Percentiles rank a stretch among this genome's conserved stretches.
Conservation (phyloP, 2,888 invertebrate genomes). For the Epinotia demarniana region DNA sequence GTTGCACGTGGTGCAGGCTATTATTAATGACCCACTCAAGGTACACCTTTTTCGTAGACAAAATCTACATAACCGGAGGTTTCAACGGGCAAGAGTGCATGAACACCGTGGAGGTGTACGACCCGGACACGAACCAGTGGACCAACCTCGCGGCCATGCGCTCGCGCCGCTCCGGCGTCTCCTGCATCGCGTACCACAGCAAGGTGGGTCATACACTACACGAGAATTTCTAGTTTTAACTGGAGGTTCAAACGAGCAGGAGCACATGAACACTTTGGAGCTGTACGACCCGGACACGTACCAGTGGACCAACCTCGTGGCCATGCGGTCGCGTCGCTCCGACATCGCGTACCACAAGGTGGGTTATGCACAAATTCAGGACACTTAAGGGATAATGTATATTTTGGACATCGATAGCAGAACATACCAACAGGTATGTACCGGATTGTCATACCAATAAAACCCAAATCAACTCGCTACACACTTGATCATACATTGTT, state of each 20-base stretch:
- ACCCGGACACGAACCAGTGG: conserved; percentile 92
- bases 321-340: conserved; percentile 93
- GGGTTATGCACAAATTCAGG: too few relatives aligned
- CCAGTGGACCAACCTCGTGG: conserved; percentile 92
- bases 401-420: not conserved
- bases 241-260: conserved; percentile 55
- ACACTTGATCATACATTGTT: not conserved
- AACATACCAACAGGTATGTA: too few relatives aligned
- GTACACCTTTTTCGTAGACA: conserved; percentile 76
- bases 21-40: too few relatives aligned
- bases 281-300: conserved; percentile 91
- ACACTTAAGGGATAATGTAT: not conserved
- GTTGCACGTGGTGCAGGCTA: too few relatives aligned
- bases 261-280: conserved; percentile 84
- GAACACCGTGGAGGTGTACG: conserved; percentile 93
- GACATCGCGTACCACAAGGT: conserved; percentile 93
- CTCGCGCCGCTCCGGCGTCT: conserved; percentile 94
- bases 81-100: conserved; percentile 96
- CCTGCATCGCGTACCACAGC: conserved; percentile 94
- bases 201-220: conserved; percentile 80
- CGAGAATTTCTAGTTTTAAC: conserved; percentile 15
- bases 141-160: conserved; percentile 92
- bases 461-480: not conserved
- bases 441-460: not conserved
- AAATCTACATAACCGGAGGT: conserved; percentile 93